Evolutionary conservation across 1,140 invertebrate genomes (phyloP).

Genomic region (Phymastichus coffea): DNA sequence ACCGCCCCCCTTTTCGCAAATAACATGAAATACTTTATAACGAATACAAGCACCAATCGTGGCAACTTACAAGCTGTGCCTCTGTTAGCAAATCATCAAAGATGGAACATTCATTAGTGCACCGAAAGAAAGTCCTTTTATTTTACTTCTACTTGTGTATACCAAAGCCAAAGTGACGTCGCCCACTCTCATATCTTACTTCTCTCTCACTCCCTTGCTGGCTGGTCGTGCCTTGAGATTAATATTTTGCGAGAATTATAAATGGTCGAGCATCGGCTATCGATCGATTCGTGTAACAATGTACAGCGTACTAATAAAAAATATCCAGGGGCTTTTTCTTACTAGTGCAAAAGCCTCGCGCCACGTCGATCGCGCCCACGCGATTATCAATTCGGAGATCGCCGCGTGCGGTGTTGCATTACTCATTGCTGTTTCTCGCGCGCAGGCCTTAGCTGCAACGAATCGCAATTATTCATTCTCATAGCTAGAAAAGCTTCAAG

Average conservation of each 20-base stretch:
- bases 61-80: no score
- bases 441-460: slow-evolving; percentile 2
- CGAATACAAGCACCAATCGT: no score
- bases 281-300: slow-evolving; percentile 26
- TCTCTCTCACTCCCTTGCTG: background rate
- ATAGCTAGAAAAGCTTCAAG: slow-evolving; percentile 23
- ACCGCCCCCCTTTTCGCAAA: no score
- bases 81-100: no score
- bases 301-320: background rate
- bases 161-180: no score
- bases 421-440: background rate
- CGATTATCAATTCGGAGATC: slow-evolving; percentile 29
- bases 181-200: slow-evolving; percentile 24
- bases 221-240: slow-evolving; percentile 14
- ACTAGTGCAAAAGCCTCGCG: no score
- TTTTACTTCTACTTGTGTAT: no score
- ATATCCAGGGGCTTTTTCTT: no score
- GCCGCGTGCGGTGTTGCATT: slow-evolving; percentile 8
- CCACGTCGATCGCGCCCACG: slow-evolving; percentile 24
- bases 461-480: slow-evolving; percentile 29
- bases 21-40: no score
- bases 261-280: slow-evolving; percentile 8
- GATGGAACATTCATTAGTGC: no score
- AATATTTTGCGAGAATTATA: slow-evolving; percentile 27
- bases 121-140: no score